Evolutionary conservation across 2,888 invertebrate genomes (phyloP).

Genomic region (Meteorus colon): DNA sequence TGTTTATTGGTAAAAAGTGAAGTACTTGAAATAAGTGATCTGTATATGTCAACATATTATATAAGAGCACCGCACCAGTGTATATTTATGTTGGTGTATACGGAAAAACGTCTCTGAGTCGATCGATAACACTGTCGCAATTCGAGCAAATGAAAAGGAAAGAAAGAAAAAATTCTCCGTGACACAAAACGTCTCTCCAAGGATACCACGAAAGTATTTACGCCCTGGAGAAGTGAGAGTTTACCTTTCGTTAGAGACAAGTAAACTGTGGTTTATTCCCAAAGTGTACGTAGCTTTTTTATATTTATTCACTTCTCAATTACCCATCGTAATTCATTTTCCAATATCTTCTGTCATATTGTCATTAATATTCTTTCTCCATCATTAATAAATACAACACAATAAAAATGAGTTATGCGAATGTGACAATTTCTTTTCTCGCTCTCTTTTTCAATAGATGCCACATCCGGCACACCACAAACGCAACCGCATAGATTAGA

Average conservation of each 20-base stretch:
- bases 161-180: not conserved
- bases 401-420: too few species aligned
- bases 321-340: not conserved
- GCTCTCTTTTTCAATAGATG: too few species aligned
- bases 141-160: not conserved
- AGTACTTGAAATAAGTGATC: not conserved
- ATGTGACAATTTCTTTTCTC: too few species aligned
- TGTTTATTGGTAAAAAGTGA: not conserved
- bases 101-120: not conserved
- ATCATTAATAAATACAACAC: not conserved
- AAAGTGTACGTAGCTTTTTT: not conserved
- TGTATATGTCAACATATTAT: not conserved
- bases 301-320: not conserved
- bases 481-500: not conserved
- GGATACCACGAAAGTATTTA: conserved; percentile 56
- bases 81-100: not conserved
- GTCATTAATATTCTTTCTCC: not conserved
- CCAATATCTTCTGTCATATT: not conserved
- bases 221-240: conserved; percentile 58
- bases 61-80: not conserved
- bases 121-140: not conserved
- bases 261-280: not conserved
- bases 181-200: not conserved
- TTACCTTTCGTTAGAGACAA: conserved; percentile 67
- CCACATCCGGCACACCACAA: not conserved